Evolutionary conservation across 2,797 vertebrate genomes (phyloP).

Genomic region (Linurgus olivaceus): DNA sequence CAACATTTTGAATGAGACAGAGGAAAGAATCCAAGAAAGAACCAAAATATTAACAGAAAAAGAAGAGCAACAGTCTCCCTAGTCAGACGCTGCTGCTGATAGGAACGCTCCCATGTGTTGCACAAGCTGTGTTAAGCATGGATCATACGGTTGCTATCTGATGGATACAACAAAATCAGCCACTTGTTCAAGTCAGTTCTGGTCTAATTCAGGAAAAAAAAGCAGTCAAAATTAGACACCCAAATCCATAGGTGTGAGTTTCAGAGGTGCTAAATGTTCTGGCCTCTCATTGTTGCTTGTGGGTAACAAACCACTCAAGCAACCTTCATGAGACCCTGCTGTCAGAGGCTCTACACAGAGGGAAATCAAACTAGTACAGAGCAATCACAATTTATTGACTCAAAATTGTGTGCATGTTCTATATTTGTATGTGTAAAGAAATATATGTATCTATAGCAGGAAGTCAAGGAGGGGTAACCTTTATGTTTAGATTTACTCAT

Average conservation of each 20-base stretch:
- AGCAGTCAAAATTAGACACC: background rate
- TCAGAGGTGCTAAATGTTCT: background rate
- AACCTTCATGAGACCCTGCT: background rate
- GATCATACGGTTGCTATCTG: slow-evolving; percentile 21
- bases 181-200: background rate
- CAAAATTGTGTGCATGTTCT: background rate
- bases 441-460: background rate
- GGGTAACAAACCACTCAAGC: background rate
- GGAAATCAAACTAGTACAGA: background rate
- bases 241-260: background rate
- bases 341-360: slow-evolving; percentile 61
- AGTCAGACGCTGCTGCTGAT: slow-evolving; percentile 21
- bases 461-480: background rate
- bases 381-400: background rate
- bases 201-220: background rate
- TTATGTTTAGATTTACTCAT: background rate
- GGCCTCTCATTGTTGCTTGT: background rate
- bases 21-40: slow-evolving; percentile 38
- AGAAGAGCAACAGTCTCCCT: slow-evolving; percentile 5
- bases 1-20: background rate
- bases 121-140: slow-evolving; percentile 33
- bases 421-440: background rate
- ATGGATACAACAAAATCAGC: slow-evolving; percentile 20
- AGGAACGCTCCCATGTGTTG: slow-evolving; percentile 40
- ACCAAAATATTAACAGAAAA: slow-evolving; percentile 39